phyloP scores from a whole-genome alignment of 2,888 invertebrate species.

The Polyommatus iphigenia region DNA sequence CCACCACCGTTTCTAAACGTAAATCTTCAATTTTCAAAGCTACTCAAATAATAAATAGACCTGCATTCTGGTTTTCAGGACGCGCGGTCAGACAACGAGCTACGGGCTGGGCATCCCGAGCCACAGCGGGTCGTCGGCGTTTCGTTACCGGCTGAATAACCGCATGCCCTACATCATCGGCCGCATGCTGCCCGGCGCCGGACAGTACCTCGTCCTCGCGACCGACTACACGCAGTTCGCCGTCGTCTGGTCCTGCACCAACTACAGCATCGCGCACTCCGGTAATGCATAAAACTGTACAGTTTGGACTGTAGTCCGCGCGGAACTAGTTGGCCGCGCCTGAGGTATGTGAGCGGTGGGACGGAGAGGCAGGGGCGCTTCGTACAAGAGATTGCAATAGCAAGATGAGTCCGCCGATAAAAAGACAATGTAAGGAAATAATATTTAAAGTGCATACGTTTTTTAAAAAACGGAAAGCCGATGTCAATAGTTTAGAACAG shows the following conservation, averaged over 20 bases:
- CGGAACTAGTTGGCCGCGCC: too few relatives aligned
- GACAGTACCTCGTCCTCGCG: slow-evolving; percentile 85
- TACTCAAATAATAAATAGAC: not conserved
- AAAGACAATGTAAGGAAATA: too few relatives aligned
- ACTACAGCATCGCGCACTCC: slow-evolving; percentile 82
- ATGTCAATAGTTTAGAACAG: too few relatives aligned
- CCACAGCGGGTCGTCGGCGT: slow-evolving; percentile 77
- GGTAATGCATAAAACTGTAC: slow-evolving; percentile 57
- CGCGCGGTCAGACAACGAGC: slow-evolving; percentile 80
- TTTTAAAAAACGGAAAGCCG: too few relatives aligned
- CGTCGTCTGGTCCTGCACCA: slow-evolving; percentile 86
- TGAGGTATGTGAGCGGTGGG: too few relatives aligned
- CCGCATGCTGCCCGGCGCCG: slow-evolving; percentile 85
- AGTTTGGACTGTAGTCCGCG: not conserved
- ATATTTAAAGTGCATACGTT: too few relatives aligned
- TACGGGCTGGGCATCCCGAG: slow-evolving; percentile 83
- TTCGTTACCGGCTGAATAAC: slow-evolving; percentile 82
- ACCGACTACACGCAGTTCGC: slow-evolving; percentile 87
- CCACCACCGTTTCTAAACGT: too few relatives aligned
- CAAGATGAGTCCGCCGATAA: too few relatives aligned
- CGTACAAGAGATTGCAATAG: too few relatives aligned
- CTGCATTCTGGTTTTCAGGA: slow-evolving; percentile 68
- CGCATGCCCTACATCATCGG: slow-evolving; percentile 84
- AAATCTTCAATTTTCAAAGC: too few relatives aligned
- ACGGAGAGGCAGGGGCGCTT: too few relatives aligned